phyloP scores from a whole-genome alignment of 2,113 vertebrate genomes.

The Gambusia holbrooki region DNA sequence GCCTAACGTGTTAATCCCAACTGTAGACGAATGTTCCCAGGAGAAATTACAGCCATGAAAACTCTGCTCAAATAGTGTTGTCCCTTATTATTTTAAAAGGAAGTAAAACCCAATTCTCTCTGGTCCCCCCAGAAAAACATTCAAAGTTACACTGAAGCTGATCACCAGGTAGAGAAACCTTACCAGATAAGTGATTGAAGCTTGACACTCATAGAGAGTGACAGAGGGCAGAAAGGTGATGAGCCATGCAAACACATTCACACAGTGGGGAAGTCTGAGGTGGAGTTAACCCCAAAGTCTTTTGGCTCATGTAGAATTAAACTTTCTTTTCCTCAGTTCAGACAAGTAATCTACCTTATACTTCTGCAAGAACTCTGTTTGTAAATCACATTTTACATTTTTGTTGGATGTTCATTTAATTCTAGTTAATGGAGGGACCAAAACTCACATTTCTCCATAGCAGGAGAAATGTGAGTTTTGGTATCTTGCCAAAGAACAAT shows the following conservation, averaged over 20 bases:
- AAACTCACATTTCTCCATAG: background rate
- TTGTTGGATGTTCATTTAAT: background rate
- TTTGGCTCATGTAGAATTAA: background rate
- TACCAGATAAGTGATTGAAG: background rate
- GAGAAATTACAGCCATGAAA: background rate
- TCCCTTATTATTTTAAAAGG: slow-evolving; percentile 2
- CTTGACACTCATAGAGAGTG: slow-evolving; percentile 1
- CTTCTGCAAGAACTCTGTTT: background rate
- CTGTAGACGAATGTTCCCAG: background rate
- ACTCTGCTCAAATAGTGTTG: background rate
- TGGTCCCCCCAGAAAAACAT: background rate
- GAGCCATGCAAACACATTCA: background rate
- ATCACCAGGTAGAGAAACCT: slow-evolving; percentile 23
- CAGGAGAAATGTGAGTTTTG: background rate
- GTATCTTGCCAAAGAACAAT: background rate
- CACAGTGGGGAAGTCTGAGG: background rate
- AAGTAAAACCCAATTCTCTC: background rate
- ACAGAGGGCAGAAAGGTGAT: background rate
- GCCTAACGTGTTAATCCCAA: background rate
- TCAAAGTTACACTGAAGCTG: background rate
- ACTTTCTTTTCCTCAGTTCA: background rate
- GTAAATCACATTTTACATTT: background rate
- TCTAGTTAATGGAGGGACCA: background rate
- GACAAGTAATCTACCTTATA: background rate
- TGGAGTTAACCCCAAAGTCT: background rate